A percentile compares a stretch with the other conserved stretches of the same genome.
Conservation (phyloP, 2,797 vertebrate species). For the Enteromius viviparus region DNA sequence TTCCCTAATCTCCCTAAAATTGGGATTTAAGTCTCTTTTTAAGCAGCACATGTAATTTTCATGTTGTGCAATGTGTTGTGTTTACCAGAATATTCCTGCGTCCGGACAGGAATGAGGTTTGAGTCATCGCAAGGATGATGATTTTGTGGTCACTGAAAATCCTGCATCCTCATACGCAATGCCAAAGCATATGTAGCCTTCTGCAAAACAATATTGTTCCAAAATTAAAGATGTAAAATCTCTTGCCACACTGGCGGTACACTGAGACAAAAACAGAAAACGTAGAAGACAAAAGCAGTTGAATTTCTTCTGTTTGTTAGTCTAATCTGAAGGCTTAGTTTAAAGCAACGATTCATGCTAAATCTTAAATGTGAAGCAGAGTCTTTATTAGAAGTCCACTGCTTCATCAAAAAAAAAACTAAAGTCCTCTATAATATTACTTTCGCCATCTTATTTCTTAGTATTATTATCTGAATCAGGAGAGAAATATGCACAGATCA, state of each 20-base stretch:
- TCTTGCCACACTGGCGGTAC: not conserved
- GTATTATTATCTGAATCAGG: not conserved
- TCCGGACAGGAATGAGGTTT: conserved; percentile 24
- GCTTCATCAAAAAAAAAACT: not conserved
- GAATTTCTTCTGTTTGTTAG: not conserved
- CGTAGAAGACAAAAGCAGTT: not conserved
- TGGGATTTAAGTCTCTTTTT: not conserved
- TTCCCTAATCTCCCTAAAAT: no score
- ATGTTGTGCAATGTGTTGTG: conserved; percentile 15
- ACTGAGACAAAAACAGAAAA: conserved; percentile 5
- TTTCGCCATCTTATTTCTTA: not conserved
- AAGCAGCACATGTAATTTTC: not conserved
- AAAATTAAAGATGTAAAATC: conserved; percentile 21
- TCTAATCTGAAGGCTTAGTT: not conserved
- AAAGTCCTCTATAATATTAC: not conserved
- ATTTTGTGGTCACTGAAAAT: conserved; percentile 52
- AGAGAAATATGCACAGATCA: not conserved
- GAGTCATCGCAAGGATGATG: conserved; percentile 20
- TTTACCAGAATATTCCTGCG: conserved; percentile 58
- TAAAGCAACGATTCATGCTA: not conserved
- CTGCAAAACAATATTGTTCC: conserved; percentile 43
- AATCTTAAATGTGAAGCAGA: not conserved
- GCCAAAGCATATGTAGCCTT: not conserved
- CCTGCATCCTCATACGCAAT: conserved; percentile 4
- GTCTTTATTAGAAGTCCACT: not conserved